Conservation (phyloP, 1,140 invertebrate genomes). For the Ceratina australensis region DNA sequence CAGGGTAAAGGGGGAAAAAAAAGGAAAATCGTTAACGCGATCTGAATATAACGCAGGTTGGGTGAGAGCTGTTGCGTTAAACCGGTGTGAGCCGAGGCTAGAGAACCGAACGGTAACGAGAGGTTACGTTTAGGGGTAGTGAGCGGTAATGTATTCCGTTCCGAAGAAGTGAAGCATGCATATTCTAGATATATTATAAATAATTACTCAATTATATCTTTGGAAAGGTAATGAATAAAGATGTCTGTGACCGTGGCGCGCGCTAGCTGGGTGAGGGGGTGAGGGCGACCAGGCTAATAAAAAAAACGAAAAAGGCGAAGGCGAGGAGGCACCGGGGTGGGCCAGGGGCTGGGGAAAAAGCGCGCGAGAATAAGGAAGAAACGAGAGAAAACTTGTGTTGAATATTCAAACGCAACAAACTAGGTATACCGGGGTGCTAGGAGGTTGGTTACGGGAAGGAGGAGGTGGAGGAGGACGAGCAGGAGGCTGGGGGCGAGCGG, state of each 20-base stretch:
- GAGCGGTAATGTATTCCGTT: conserved; percentile 77
- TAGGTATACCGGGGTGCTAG: conserved; percentile 74
- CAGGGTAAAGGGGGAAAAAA: neutral
- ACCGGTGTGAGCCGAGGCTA: conserved; percentile 56
- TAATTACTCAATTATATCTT: conserved; percentile 81
- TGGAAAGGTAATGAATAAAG: conserved; percentile 80
- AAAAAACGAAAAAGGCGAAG: conserved; percentile 61
- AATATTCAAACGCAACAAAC: conserved; percentile 80
- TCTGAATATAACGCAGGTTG: neutral
- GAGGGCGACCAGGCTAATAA: conserved; percentile 76
- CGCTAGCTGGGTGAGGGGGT: conserved; percentile 59
- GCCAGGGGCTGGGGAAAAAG: conserved; percentile 54
- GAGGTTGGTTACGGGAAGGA: conserved; percentile 31
- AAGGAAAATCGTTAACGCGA: neutral
- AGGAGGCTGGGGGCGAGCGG: too few relatives aligned
- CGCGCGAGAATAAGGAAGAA: conserved; percentile 74
- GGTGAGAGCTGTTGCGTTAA: conserved; percentile 62
- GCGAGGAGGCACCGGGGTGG: conserved; percentile 35
- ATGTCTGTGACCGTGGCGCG: conserved; percentile 71
- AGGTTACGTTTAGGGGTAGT: conserved; percentile 77
- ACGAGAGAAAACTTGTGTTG: conserved; percentile 72
- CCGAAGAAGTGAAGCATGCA: conserved; percentile 79
- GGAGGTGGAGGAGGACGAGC: neutral
- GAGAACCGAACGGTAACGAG: conserved; percentile 76
- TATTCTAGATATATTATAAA: conserved; percentile 81